Evolutionary conservation across 2,797 vertebrate species (phyloP).

Genomic region (Gymnodraco acuticeps): DNA sequence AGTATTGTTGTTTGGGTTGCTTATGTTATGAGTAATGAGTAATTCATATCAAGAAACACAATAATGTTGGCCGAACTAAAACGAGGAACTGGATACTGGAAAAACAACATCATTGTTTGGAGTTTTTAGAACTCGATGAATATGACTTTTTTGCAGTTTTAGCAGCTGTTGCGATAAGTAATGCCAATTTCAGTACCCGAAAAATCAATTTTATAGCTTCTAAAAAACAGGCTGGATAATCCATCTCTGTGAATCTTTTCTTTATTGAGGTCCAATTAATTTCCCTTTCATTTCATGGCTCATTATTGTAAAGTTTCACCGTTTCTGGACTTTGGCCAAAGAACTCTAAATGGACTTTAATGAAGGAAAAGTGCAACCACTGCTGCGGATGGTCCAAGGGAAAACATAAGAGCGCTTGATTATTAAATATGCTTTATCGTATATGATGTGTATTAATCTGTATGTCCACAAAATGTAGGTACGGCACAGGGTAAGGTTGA

Average conservation of each 20-base stretch:
- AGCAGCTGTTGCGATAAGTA: constrained; percentile 22
- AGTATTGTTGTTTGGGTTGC: no score
- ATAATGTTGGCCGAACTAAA: not conserved
- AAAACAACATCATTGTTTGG: not conserved
- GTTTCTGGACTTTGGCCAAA: constrained; percentile 60
- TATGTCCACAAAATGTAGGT: constrained; percentile 5
- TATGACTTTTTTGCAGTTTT: not conserved
- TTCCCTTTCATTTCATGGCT: constrained; percentile 64
- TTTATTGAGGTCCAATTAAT: constrained; percentile 67
- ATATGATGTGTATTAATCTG: constrained; percentile 20
- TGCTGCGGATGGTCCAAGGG: constrained; percentile 23
- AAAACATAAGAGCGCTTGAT: constrained; percentile 13
- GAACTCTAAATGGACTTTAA: constrained; percentile 43
- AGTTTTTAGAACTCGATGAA: not conserved
- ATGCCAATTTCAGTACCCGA: constrained; percentile 27
- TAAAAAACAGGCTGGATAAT: constrained; percentile 52
- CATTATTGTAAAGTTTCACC: constrained; percentile 50
- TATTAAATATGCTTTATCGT: constrained; percentile 9
- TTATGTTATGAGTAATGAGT: no score
- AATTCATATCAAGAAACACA: not conserved
- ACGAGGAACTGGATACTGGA: not conserved
- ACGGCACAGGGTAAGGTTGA: not conserved
- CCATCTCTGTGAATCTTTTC: constrained; percentile 64
- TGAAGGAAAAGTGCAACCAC: constrained; percentile 18
- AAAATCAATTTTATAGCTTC: constrained; percentile 41